Conservation (phyloP, 2,113 vertebrate species). For the Cephalopterus ornatus region DNA sequence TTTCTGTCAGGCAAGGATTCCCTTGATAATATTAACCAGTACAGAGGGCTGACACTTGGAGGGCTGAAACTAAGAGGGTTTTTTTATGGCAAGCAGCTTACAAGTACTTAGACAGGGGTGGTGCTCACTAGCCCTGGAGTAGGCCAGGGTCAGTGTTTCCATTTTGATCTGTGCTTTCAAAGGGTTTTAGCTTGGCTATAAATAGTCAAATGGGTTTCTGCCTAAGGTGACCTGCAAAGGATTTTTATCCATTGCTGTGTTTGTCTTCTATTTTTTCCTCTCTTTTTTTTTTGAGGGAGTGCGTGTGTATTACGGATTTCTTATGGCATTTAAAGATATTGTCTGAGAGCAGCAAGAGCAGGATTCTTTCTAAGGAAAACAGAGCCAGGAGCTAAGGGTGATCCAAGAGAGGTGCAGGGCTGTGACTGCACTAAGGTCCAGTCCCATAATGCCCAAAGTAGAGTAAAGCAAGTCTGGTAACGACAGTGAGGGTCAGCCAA, state of each 20-base stretch:
- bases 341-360: neutral
- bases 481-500: neutral
- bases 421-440: neutral
- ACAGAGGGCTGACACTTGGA: constrained; percentile 58
- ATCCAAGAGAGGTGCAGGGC: neutral
- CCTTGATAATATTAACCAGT: constrained; percentile 75
- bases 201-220: constrained; percentile 40
- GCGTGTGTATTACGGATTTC: neutral
- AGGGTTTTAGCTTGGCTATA: constrained; percentile 32
- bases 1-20: constrained; percentile 76
- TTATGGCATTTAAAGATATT: neutral
- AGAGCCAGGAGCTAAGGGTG: neutral
- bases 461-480: neutral
- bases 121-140: neutral
- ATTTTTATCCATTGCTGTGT: neutral
- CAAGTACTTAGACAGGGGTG: constrained; percentile 12
- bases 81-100: constrained; percentile 63
- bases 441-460: neutral
- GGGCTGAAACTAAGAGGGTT: constrained; percentile 57
- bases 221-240: constrained; percentile 46
- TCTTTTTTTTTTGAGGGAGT: neutral
- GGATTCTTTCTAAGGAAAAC: neutral
- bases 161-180: constrained; percentile 31
- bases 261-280: neutral
- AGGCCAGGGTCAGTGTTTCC: constrained; percentile 7